Conservation (phyloP, 2,888 invertebrate genomes). For the Penaeus monodon region DNA sequence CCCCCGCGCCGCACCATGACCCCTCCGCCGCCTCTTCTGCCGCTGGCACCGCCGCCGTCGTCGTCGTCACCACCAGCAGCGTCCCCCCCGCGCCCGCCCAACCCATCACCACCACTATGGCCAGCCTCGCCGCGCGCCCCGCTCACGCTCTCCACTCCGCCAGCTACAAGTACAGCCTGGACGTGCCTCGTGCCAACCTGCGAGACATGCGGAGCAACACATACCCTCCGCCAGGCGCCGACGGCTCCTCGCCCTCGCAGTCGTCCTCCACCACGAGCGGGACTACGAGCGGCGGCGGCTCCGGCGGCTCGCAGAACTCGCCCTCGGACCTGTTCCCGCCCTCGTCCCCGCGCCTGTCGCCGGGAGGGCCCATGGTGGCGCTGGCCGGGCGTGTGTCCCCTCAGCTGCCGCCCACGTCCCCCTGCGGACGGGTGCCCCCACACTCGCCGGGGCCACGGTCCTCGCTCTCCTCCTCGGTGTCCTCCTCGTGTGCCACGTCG, state of each 20-base stretch:
- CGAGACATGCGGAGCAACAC: slow-evolving; percentile 63
- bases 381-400: slow-evolving; percentile 46
- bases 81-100: slow-evolving; percentile 12
- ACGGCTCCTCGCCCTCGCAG: slow-evolving; percentile 57
- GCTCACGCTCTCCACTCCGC: slow-evolving; percentile 62
- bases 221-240: slow-evolving; percentile 61
- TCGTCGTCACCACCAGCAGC: slow-evolving; percentile 18
- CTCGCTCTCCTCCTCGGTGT: slow-evolving; percentile 59
- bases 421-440: slow-evolving; percentile 38
- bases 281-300: slow-evolving; percentile 46
- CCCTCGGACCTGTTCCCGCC: slow-evolving; percentile 56
- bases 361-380: slow-evolving; percentile 44
- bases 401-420: slow-evolving; percentile 47
- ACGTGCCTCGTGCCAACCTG: slow-evolving; percentile 64
- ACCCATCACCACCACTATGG: slow-evolving; percentile 15
- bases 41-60: slow-evolving; percentile 16
- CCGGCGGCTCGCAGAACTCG: slow-evolving; percentile 57
- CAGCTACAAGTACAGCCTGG: slow-evolving; percentile 64
- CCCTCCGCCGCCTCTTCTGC: slow-evolving; percentile 35
- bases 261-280: slow-evolving; percentile 60
- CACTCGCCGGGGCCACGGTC: slow-evolving; percentile 57
- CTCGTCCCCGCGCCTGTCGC: slow-evolving; percentile 50
- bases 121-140: slow-evolving; percentile 58
- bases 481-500: slow-evolving; percentile 63
- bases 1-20: slow-evolving; percentile 55